These are phyloP conservation scores for Sarcophaga rosellei DNA, from an alignment of 2,888 invertebrate species.

Conservation along the genomic window DNA sequence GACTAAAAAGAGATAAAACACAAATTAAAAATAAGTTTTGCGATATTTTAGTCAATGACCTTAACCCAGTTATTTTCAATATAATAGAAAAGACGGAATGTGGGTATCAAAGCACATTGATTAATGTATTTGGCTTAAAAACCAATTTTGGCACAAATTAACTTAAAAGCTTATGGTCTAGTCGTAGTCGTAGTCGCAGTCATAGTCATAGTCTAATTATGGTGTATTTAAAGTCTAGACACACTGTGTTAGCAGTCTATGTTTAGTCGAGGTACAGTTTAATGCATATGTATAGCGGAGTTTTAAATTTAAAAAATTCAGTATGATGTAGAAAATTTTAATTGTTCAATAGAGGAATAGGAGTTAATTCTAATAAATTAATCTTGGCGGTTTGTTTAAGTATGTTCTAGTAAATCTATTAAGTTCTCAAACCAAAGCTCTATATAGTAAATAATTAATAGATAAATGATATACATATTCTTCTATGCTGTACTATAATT, in stretches of 20 bases:
- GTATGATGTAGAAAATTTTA: too few relatives aligned
- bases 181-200: background rate
- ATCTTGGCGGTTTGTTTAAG: too few relatives aligned
- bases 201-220: background rate
- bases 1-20: background rate
- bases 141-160: too few relatives aligned
- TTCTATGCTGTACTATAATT: too few relatives aligned
- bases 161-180: background rate
- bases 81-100: too few relatives aligned
- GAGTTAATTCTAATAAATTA: too few relatives aligned
- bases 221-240: background rate
- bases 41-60: background rate
- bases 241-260: background rate
- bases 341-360: too few relatives aligned
- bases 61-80: conserved; percentile 1
- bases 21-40: background rate
- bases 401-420: too few relatives aligned
- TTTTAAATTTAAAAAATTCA: too few relatives aligned
- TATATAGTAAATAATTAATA: too few relatives aligned
- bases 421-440: too few relatives aligned
- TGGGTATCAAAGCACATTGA: background rate
- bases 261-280: background rate
- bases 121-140: background rate
- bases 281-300: background rate
- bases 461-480: too few relatives aligned